Evolutionary conservation across 2,888 invertebrate species (phyloP).

Genomic region (Helleia helle): DNA sequence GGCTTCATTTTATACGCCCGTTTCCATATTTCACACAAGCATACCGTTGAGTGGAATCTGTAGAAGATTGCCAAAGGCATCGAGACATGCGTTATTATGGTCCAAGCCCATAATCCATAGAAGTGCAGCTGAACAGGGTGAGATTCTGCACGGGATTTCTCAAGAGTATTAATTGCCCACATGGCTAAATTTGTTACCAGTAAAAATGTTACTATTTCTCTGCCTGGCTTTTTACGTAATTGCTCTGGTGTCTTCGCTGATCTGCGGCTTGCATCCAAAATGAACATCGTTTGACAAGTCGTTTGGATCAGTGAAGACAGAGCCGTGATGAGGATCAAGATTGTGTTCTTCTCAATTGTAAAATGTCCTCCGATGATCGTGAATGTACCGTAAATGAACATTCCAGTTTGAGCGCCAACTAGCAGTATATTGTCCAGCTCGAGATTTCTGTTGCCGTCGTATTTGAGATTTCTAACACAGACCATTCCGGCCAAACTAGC

Average conservation of each 20-base stretch:
- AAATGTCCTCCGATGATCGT: slow-evolving; percentile 95
- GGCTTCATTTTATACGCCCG: slow-evolving; percentile 94
- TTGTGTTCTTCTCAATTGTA: slow-evolving; percentile 85
- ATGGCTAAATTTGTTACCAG: slow-evolving; percentile 92
- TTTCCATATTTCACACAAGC: slow-evolving; percentile 97
- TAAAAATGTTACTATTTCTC: slow-evolving; percentile 94
- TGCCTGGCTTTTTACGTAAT: slow-evolving; percentile 89
- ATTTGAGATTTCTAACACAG: slow-evolving; percentile 88
- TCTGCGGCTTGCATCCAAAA: slow-evolving; percentile 90
- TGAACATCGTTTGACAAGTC: slow-evolving; percentile 91
- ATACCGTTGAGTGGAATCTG: slow-evolving; percentile 95
- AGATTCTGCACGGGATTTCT: slow-evolving; percentile 92
- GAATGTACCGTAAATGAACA: slow-evolving; percentile 94
- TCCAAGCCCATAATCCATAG: slow-evolving; percentile 96
- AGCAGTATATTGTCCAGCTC: slow-evolving; percentile 92
- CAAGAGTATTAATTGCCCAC: slow-evolving; percentile 95
- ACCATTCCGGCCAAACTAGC: slow-evolving; percentile 92
- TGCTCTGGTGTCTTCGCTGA: slow-evolving; percentile 88
- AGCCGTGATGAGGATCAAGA: slow-evolving; percentile 87
- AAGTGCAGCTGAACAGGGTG: slow-evolving; percentile 94
- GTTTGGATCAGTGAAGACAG: slow-evolving; percentile 91
- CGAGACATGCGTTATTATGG: slow-evolving; percentile 94
- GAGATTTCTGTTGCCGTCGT: slow-evolving; percentile 86
- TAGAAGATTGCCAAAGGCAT: slow-evolving; percentile 96
- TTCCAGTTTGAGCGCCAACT: slow-evolving; percentile 94